Percentiles rank a stretch among this genome's conserved stretches.
phyloP scores from a whole-genome alignment of 2,888 invertebrate species.

The Mongoloraphidia duomilia region DNA sequence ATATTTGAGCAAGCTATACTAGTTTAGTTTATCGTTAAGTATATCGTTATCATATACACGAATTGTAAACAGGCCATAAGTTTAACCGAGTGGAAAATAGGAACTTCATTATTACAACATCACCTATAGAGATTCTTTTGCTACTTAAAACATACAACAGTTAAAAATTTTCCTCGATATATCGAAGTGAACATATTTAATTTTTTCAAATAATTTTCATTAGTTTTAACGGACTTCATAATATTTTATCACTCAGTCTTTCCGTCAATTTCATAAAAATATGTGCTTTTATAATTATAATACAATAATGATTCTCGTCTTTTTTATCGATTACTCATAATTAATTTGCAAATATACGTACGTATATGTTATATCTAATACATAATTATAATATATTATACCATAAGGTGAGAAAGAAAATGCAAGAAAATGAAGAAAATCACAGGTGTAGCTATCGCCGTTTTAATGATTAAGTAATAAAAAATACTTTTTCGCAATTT shows the following conservation, averaged over 20 bases:
- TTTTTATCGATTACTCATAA: background rate
- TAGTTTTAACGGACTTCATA: slow-evolving; percentile 36
- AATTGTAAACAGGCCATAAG: too few relatives aligned
- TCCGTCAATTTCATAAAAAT: slow-evolving; percentile 37
- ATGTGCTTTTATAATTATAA: slow-evolving; percentile 24
- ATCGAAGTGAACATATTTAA: slow-evolving; percentile 3
- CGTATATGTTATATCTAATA: background rate
- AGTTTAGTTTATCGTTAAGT: background rate
- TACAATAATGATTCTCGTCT: background rate
- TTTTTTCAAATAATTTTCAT: slow-evolving; percentile 17
- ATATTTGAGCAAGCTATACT: too few relatives aligned
- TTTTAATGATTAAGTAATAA: slow-evolving; percentile 11
- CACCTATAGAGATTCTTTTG: slow-evolving; percentile 30
- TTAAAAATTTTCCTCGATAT: slow-evolving; percentile 25
- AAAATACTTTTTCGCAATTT: background rate
- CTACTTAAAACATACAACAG: slow-evolving; percentile 33
- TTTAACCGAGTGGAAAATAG: slow-evolving; percentile 35
- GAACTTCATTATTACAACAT: slow-evolving; percentile 32
- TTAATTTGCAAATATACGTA: background rate
- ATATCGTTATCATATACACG: background rate
- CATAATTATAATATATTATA: background rate
- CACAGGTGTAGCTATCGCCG: slow-evolving; percentile 37
- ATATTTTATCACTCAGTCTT: slow-evolving; percentile 36
- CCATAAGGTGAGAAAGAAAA: background rate
- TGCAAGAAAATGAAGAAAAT: slow-evolving; percentile 24